Base-by-base conservation (phyloP, 2,797 vertebrate genomes). In the Poeciliopsis infans region DNA sequence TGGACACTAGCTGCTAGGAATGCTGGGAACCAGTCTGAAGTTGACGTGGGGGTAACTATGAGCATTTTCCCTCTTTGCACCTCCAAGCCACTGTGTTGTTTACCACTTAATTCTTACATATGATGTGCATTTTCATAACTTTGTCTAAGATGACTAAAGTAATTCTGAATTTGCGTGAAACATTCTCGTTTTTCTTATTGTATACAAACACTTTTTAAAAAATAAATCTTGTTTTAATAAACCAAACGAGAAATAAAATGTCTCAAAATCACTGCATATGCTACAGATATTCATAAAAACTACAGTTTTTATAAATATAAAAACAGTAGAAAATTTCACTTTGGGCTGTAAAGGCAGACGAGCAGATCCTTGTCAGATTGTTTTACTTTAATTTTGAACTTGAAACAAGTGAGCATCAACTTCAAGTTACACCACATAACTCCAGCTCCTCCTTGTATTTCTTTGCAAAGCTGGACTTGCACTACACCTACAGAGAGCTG, bases 401-500 rank as follows among this genome's bases (percentile, higher is more conserved):
- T 41, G 20, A 68, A 68, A 20, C 64, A 68, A 2, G 11, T 70
- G 39, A 13, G 33, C 28, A 51, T 25, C 71, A 20, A 20, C 15
- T 53, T 53, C 31, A n/a, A 12, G 18, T 33, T 51, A 46, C 46
- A 20, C 45, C 45, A 72, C 70, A 33, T 72, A 47, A 18, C 28
- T 49, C 3, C 5, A 33, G 0, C 77, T 80, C 81, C 20, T 31
- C 36, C 41, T 75, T 79, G 10, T 3, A 1, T 3, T 68, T 69
- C 81, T 49, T 59, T 86, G 20, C 55, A 36, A 28, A 96, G 96
- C 80, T 94, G 85, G 90, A 93, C 78, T 86, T 94, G 74, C 93
- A 93, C 80, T 95, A 92, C 76, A 90, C 81, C 91, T 96, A 95
- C 89, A 93, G 88, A 45, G 95, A 95, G 36, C 86, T 94, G 85